These are phyloP conservation scores for Drosophila mojavensis DNA, from an alignment of 1,140 invertebrate species.

Conservation along the genomic window DNA sequence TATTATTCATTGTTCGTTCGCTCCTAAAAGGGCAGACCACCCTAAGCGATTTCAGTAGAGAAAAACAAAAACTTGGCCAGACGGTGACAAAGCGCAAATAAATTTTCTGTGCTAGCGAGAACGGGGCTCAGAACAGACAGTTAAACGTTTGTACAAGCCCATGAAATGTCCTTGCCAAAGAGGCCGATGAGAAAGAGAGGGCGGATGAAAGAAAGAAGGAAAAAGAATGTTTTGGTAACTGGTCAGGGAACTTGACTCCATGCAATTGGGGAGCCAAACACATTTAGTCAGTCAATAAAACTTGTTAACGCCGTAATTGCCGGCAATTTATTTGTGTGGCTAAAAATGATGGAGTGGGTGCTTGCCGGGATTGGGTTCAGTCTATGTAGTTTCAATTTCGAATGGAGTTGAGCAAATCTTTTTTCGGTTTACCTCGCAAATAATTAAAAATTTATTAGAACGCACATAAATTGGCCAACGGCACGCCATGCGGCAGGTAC, in stretches of 20 bases:
- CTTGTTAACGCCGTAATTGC: slow-evolving; percentile 81
- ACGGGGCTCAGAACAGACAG: slow-evolving; percentile 58
- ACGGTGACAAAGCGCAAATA: slow-evolving; percentile 79
- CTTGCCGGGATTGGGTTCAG: background rate
- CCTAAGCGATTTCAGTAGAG: slow-evolving; percentile 17
- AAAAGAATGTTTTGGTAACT: slow-evolving; percentile 39
- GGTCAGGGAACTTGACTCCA: slow-evolving; percentile 9
- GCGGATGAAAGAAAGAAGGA: background rate
- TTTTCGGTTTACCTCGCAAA: slow-evolving; percentile 47
- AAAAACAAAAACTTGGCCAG: slow-evolving; percentile 73
- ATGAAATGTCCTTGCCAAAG: slow-evolving; percentile 73
- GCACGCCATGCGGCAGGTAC: slow-evolving; percentile 48
- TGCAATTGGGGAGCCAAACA: slow-evolving; percentile 39
- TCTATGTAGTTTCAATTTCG: slow-evolving; percentile 50
- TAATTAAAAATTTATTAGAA: slow-evolving; percentile 81
- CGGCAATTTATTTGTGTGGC: slow-evolving; percentile 76
- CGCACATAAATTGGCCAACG: slow-evolving; percentile 57
- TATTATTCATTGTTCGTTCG: slow-evolving; percentile 75
- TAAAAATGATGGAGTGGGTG: slow-evolving; percentile 31
- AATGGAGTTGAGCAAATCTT: slow-evolving; percentile 60
- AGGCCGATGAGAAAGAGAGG: slow-evolving; percentile 24
- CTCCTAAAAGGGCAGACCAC: slow-evolving; percentile 37
- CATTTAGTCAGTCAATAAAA: slow-evolving; percentile 82
- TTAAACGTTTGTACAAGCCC: slow-evolving; percentile 81
- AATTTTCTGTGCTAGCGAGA: slow-evolving; percentile 48